Evolutionary conservation across 2,113 vertebrate species (phyloP).

Genomic region (Zapornia atra): DNA sequence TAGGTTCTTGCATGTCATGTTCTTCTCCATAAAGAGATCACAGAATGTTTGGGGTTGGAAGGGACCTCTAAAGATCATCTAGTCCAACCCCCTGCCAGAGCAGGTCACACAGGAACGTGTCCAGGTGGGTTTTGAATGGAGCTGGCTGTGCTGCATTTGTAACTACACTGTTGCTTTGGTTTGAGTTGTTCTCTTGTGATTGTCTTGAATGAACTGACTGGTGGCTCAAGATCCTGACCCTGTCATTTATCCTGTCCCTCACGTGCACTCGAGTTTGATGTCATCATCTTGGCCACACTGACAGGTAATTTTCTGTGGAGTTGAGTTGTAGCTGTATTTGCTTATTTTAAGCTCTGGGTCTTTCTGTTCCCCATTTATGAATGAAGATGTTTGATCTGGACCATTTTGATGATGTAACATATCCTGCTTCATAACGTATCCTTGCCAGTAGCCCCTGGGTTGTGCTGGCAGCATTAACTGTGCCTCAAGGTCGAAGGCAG

Average conservation of each 20-base stretch:
- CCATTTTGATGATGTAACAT: background rate
- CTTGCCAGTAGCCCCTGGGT: background rate
- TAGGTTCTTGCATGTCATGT: background rate
- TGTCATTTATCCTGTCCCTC: background rate
- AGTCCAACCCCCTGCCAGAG: no score
- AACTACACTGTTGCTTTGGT: background rate
- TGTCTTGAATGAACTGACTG: background rate
- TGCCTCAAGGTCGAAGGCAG: accelerated
- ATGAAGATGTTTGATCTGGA: background rate
- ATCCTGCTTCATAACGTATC: background rate
- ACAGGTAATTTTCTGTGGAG: background rate
- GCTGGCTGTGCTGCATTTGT: background rate
- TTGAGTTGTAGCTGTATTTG: background rate
- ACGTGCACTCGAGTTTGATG: background rate
- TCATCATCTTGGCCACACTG: background rate
- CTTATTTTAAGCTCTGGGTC: background rate
- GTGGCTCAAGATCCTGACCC: background rate
- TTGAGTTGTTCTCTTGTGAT: background rate
- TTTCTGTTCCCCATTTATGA: background rate
- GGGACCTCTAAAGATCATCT: no score
- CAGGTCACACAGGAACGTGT: no score
- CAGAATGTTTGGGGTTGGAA: no score
- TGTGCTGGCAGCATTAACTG: background rate
- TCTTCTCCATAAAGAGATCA: background rate
- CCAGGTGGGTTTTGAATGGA: no score